Evolutionary conservation across 2,113 vertebrate species (phyloP).

Genomic region (human (Homo sapiens)): DNA sequence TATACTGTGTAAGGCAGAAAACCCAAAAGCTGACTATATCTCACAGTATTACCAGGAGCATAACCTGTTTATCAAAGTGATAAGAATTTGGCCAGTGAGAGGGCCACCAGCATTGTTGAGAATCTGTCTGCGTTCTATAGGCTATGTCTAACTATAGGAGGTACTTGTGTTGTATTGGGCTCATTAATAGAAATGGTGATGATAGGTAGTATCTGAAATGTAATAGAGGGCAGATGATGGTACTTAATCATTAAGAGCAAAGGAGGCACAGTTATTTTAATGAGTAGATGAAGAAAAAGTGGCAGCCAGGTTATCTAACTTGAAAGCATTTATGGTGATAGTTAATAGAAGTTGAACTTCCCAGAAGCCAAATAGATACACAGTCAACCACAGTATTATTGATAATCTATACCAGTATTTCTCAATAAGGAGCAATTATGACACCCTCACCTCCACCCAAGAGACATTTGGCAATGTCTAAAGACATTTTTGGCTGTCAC

Average conservation of each 20-base stretch:
- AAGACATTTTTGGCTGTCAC: neutral
- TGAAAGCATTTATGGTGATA: neutral
- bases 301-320: neutral
- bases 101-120: neutral
- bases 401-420: neutral
- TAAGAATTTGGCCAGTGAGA: neutral
- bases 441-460: neutral
- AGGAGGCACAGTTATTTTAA: neutral
- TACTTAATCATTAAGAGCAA: neutral
- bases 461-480: neutral
- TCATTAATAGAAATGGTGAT: neutral
- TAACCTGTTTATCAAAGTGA: neutral
- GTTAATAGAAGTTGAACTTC: neutral
- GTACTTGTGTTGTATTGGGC: neutral
- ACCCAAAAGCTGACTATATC: neutral
- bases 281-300: neutral
- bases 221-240: neutral
- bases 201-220: neutral
- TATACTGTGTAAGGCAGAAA: neutral
- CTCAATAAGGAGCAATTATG: neutral
- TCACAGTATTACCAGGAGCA: neutral
- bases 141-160: neutral
- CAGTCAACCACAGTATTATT: neutral
- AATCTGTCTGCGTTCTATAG: neutral
- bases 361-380: neutral